Percentiles rank a stretch among this genome's conserved stretches.
Conservation (phyloP, 2,113 vertebrate genomes). For the Clarias gariepinus region DNA sequence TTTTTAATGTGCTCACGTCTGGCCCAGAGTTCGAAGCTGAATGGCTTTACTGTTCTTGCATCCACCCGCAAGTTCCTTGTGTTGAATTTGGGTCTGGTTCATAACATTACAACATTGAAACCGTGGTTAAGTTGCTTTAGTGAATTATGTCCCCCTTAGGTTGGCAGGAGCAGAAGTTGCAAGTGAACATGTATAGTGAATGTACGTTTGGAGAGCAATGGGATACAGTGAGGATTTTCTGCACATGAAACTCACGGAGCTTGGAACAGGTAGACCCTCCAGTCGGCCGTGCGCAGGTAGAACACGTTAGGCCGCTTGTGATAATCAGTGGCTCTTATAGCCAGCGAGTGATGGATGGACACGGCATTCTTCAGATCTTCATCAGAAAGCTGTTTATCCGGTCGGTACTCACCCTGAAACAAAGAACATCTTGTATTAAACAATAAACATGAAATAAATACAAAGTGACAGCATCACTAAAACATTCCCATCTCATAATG, state of each 20-base stretch:
- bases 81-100: background rate
- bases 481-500: background rate
- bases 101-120: background rate
- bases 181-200: background rate
- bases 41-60: no score
- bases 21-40: no score
- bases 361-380: constrained; percentile 94
- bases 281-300: constrained; percentile 97
- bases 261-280: constrained; percentile 96
- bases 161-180: background rate
- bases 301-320: constrained; percentile 94
- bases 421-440: background rate
- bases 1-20: no score
- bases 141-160: background rate
- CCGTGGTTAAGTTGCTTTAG: background rate
- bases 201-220: background rate
- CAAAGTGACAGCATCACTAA: background rate
- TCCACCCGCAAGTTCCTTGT: background rate
- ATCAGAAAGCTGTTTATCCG: constrained; percentile 84
- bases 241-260: constrained; percentile 78
- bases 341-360: constrained; percentile 92
- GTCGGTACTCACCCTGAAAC: constrained; percentile 87
- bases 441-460: background rate
- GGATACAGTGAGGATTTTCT: background rate
- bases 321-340: constrained; percentile 89